phyloP scores from a whole-genome alignment of 2,797 vertebrate genomes.

The Garrulus glandarius region DNA sequence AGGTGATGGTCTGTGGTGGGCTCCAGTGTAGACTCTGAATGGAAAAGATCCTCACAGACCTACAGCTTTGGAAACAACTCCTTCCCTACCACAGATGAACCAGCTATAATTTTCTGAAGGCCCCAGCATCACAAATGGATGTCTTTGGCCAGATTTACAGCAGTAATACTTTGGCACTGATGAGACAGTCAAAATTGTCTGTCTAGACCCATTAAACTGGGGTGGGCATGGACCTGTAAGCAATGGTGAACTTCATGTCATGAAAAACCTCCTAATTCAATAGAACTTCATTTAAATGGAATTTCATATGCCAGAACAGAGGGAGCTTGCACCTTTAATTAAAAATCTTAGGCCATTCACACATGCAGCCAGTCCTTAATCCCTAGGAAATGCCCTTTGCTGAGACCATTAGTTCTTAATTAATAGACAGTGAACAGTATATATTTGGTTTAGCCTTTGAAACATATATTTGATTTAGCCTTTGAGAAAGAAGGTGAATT shows the following conservation, averaged over 20 bases:
- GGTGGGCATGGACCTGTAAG: neutral
- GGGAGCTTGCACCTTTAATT: slow-evolving; percentile 34
- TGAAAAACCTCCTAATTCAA: neutral
- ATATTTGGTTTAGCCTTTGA: neutral
- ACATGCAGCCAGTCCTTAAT: slow-evolving; percentile 13
- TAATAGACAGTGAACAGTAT: neutral
- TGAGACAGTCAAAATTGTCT: neutral
- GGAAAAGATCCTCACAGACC: neutral
- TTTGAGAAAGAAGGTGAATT: neutral
- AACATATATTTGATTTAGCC: neutral
- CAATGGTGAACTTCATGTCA: neutral
- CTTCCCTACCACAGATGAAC: neutral
- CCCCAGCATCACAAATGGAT: neutral
- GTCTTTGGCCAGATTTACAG: neutral
- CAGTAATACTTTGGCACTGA: neutral
- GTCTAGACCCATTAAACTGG: neutral
- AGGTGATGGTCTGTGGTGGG: neutral
- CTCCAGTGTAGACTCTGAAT: neutral
- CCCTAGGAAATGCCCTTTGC: neutral
- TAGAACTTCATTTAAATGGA: slow-evolving; percentile 6
- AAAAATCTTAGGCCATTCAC: slow-evolving; percentile 22
- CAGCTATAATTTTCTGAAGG: neutral
- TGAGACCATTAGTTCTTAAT: slow-evolving; percentile 34
- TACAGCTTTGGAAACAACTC: neutral
- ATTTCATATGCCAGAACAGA: slow-evolving; percentile 13